Conservation (phyloP, 1,140 invertebrate genomes). For the Drosophila azteca region DNA sequence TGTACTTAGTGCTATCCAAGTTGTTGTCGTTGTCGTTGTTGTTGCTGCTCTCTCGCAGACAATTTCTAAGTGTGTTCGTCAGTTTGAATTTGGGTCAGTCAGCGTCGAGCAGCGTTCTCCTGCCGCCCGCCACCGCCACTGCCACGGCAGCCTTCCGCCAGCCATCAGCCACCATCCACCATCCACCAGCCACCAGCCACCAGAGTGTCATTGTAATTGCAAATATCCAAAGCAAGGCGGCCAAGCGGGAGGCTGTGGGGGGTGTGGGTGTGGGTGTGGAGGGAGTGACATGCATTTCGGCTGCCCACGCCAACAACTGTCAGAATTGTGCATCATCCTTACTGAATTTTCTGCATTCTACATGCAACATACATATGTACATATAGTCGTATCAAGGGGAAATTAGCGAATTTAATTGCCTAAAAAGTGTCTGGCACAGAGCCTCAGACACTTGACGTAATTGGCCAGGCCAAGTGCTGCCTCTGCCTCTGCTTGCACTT, state of each 20-base stretch:
- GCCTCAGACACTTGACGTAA: constrained; percentile 75
- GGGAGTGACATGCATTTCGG: constrained; percentile 54
- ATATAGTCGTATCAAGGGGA: constrained; percentile 47
- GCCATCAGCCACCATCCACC: too few species aligned
- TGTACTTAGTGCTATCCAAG: constrained; percentile 77
- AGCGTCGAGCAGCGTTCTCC: constrained; percentile 18
- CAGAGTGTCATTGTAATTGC: constrained; percentile 82
- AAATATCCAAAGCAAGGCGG: constrained; percentile 66
- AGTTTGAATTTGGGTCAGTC: constrained; percentile 74
- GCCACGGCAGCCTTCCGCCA: not conserved
- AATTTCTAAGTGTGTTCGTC: constrained; percentile 78
- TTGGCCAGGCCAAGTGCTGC: constrained; percentile 62
- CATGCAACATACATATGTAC: not conserved
- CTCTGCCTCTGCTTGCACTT: not conserved
- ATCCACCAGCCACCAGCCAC: constrained; percentile 24
- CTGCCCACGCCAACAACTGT: constrained; percentile 70
- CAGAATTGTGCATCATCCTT: constrained; percentile 60
- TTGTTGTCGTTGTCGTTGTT: constrained; percentile 53
- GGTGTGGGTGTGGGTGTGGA: not conserved
- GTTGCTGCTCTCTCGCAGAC: constrained; percentile 66
- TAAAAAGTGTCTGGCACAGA: constrained; percentile 67
- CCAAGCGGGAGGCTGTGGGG: constrained; percentile 1
- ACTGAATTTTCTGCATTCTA: constrained; percentile 12
- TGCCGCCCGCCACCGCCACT: not conserved
- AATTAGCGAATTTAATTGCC: constrained; percentile 81